Percentiles rank a stretch among this genome's conserved stretches.
Conservation (phyloP, 2,113 vertebrate species). For the Hippocampus guttulatus region DNA sequence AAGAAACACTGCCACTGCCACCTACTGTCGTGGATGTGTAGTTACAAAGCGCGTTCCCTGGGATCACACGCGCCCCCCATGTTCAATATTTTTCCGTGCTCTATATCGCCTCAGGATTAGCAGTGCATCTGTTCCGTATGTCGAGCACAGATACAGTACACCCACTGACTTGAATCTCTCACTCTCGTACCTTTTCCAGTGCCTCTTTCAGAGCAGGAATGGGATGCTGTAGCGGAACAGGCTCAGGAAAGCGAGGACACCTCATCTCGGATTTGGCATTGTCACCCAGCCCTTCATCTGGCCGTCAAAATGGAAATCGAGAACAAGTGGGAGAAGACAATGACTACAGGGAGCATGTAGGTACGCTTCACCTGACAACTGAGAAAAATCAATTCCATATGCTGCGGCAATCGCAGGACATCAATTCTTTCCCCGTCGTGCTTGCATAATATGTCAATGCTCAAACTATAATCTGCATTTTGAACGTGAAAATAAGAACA, state of each 20-base stretch:
- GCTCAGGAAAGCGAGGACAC: slow-evolving; percentile 85
- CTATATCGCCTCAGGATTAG: slow-evolving; percentile 45
- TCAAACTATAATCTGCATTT: background rate
- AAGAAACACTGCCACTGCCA: too few relatives aligned
- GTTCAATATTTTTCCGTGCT: slow-evolving; percentile 59
- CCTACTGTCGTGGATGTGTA: too few relatives aligned
- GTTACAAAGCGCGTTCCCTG: background rate
- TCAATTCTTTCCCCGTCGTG: slow-evolving; percentile 22
- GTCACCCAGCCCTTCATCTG: slow-evolving; percentile 56
- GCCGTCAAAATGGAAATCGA: background rate
- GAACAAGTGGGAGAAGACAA: background rate
- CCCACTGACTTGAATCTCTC: slow-evolving; percentile 1
- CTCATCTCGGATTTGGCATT: slow-evolving; percentile 67
- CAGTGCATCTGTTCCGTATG: slow-evolving; percentile 25
- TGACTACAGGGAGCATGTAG: background rate
- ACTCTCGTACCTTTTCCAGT: slow-evolving; percentile 80
- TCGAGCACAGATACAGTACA: slow-evolving; percentile 16
- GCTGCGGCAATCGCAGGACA: background rate
- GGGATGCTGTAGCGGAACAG: slow-evolving; percentile 81
- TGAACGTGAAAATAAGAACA: background rate
- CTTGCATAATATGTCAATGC: background rate
- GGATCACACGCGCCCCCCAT: background rate
- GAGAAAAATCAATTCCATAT: background rate
- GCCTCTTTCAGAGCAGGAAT: slow-evolving; percentile 86
- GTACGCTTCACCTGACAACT: slow-evolving; percentile 8